These are phyloP conservation scores for Andrena flavipes DNA, from an alignment of 2,888 invertebrate genomes.

Conservation along the genomic window DNA sequence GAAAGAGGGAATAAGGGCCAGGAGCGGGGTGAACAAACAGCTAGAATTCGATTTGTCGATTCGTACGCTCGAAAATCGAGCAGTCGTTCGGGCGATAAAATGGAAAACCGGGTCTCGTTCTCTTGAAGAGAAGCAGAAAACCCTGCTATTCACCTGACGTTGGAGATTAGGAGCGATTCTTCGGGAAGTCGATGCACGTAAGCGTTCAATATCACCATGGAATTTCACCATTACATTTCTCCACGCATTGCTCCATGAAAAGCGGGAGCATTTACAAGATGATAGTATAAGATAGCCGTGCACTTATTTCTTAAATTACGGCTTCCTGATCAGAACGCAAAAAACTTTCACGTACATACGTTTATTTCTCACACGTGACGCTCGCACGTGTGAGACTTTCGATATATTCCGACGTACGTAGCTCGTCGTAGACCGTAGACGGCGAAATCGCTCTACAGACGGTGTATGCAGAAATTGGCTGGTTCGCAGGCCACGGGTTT, in stretches of 20 bases:
- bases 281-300: too few relatives aligned
- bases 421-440: slow-evolving; percentile 27
- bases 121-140: slow-evolving; percentile 23
- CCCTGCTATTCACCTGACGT: slow-evolving; percentile 51
- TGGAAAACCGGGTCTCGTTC: slow-evolving; percentile 32
- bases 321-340: too few relatives aligned
- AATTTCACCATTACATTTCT: too few relatives aligned
- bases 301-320: too few relatives aligned
- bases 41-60: slow-evolving; percentile 73
- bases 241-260: too few relatives aligned
- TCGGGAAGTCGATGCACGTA: slow-evolving; percentile 37
- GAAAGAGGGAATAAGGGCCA: slow-evolving; percentile 26
- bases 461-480: slow-evolving; percentile 46
- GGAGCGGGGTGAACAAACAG: slow-evolving; percentile 65
- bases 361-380: background rate
- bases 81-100: slow-evolving; percentile 60
- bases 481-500: slow-evolving; percentile 26
- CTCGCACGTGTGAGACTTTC: slow-evolving; percentile 19
- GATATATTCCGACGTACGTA: slow-evolving; percentile 32
- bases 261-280: too few relatives aligned
- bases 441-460: slow-evolving; percentile 35
- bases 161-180: slow-evolving; percentile 54
- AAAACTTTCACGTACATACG: background rate
- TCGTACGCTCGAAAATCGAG: slow-evolving; percentile 69
- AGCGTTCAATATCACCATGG: slow-evolving; percentile 2